Base-by-base conservation (phyloP, 2,113 vertebrate genomes). In the Turnix velox region DNA sequence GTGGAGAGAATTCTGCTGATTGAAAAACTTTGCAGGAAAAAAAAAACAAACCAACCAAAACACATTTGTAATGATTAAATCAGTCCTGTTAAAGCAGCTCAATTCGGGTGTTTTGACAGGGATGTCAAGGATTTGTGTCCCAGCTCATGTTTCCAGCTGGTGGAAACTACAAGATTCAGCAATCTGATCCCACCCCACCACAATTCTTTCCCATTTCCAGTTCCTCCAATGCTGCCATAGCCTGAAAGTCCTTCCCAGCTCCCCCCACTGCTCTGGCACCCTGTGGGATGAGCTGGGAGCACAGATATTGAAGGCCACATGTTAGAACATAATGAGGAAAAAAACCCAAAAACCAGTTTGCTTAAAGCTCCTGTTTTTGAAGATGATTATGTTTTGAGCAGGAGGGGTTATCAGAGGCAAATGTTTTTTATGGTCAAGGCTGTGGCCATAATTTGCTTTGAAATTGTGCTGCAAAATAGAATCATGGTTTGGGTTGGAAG, bases 241-340 rank as follows among this genome's bases (percentile, higher is more conserved):
- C 61, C 67, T 28, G 20, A 51, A 23, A 18, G 37, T 68, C 48
- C 2, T 37, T 48, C 31, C n/a, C 33, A 62, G 67, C 58, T 72
- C 31, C 0, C 39, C 19, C 0, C 1, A 12, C 55, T 63, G 68
- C 54, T 13, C 4, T 9, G 25, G 28, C 27, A 3, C 15, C 43
- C 51, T 9, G 58, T 40, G 9, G 48, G 31, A 45, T 30, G 10
- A 35, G 18, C 30, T 19, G 18, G 73, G 48, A 39, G 42, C 27
- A 19, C 73, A n/a, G 33, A 1, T 42, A 51, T 77, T 12, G 10
- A n/a, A 37, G 51, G 45, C 14, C 27, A 12, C 17, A 2, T 7
- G 1, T 19, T 8, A 35, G 27, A 62, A 28, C 30, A 10, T 17
- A 20, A 17, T 0, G 9, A 62, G 28, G 23, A 57, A 49, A n/a